Base-by-base conservation (phyloP, 2,888 invertebrate genomes). In the Allacma fusca region DNA sequence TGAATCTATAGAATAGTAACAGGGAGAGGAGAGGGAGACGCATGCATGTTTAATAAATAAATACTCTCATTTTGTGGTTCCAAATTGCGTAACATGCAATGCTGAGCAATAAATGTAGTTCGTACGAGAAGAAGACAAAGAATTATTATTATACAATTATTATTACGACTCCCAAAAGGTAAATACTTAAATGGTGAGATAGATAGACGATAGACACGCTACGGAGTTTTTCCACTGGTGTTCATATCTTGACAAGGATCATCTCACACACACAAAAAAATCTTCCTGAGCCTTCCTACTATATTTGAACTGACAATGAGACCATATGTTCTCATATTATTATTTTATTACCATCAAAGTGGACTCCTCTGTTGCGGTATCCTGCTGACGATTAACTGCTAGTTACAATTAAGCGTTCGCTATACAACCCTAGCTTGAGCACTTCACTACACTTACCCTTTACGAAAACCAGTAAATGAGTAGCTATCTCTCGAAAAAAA, bases 201-300 rank as follows among this genome's bases (percentile, higher is more conserved):
- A 57, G 73, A 62, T 73, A 59, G 73, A 64, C 62, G 73, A 62
- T 73, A 73, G 73, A 73, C 73, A 73, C 62, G 73, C 73, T 64
- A 73, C 62, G 24, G 73, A 73, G 62, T 73, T 40, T 73, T 73
- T 73, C 62, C 73, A 73, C 62, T 73, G 62, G 73, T 73, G 62
- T 62, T 73, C 73, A 59, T 73, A 73, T 73, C 73, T 73, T 73
- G 73, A 73, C 73, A 73, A 73, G 73, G 57, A 73, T 73, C 73
- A 62, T 43, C 71, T 71, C 71, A 62, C 62, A 26, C 23, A n/a
- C n/a, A n/a, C n/a, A n/a, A 23, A 62, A 62, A 62, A 62, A 62
- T 24, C 23, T 19, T 62, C 26, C 13, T 62, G 62, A 26, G 62
- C 62, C 26, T 62, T 23, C 26, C 62, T 9, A 23, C 26, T 26